A percentile compares a stretch with the other conserved stretches of the same genome.
These are phyloP conservation scores for Ochropleura plecta DNA, from an alignment of 2,888 invertebrate species.

Conservation along the genomic window DNA sequence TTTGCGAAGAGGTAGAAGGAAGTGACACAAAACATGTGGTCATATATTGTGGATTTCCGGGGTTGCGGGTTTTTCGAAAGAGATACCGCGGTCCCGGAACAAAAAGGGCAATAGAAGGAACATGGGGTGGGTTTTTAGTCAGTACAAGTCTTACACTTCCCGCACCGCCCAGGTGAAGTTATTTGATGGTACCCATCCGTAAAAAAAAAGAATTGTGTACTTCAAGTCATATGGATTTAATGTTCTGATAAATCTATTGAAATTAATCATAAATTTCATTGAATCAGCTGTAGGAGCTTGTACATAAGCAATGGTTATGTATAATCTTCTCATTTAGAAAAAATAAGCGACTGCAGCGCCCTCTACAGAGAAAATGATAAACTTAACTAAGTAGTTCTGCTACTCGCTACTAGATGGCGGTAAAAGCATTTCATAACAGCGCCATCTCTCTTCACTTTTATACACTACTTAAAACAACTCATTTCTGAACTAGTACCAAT, in stretches of 20 bases:
- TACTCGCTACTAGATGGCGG: slow-evolving; percentile 64
- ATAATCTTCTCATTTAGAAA: no score
- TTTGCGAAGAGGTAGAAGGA: slow-evolving; percentile 1
- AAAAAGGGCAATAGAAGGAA: no score
- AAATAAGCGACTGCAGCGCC: slow-evolving; percentile 15
- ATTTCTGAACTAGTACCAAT: neutral
- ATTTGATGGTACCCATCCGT: no score
- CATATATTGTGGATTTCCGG: no score
- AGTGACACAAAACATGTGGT: neutral
- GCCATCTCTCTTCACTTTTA: slow-evolving; percentile 18
- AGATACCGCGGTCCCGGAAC: no score
- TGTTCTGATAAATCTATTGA: slow-evolving; percentile 3
- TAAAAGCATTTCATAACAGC: accelerated
- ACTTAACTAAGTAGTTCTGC: slow-evolving; percentile 12
- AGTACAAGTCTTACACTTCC: no score
- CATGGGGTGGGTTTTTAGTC: no score
- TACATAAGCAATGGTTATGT: neutral
- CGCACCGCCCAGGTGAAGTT: no score
- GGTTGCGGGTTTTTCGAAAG: no score
- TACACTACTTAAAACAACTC: neutral
- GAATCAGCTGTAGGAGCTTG: neutral
- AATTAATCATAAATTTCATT: neutral
- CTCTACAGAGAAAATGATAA: slow-evolving; percentile 28
- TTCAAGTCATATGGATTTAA: neutral
- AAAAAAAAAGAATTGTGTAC: no score